phyloP scores from a whole-genome alignment of 2,888 invertebrate genomes.

The Lycia hirtaria region DNA sequence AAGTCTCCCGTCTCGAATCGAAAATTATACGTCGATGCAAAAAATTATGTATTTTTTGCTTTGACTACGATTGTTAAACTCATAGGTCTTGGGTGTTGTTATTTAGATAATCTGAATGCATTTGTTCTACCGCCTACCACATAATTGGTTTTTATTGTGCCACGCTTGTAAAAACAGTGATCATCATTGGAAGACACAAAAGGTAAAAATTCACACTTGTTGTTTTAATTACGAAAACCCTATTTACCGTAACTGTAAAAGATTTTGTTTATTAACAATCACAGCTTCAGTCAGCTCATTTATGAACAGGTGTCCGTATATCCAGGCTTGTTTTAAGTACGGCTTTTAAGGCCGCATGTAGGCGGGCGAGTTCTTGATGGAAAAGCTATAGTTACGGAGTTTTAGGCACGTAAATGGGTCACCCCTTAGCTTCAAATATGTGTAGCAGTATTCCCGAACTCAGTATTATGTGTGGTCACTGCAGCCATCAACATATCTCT shows the following conservation, averaged over 20 bases:
- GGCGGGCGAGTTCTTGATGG: constrained; percentile 17
- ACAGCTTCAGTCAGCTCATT: constrained; percentile 38
- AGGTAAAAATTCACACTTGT: constrained; percentile 21
- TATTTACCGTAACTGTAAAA: constrained; percentile 50
- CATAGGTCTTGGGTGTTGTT: not conserved
- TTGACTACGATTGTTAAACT: too few relatives aligned
- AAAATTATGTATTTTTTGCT: too few relatives aligned
- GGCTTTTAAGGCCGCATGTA: constrained; percentile 16
- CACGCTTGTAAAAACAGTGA: not conserved
- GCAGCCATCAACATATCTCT: constrained; percentile 11
- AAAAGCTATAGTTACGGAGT: not conserved
- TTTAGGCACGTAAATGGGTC: not conserved
- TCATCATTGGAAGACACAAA: not conserved
- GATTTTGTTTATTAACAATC: constrained; percentile 43
- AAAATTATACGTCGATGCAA: too few relatives aligned
- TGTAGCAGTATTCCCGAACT: not conserved
- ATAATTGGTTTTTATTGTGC: constrained; percentile 26
- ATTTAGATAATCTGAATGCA: constrained; percentile 3
- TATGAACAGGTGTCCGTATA: constrained; percentile 16
- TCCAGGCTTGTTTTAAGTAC: not conserved
- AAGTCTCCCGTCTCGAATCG: too few relatives aligned
- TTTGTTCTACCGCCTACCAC: not conserved
- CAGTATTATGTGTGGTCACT: not conserved
- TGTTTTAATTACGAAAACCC: constrained; percentile 37
- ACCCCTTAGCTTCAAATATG: not conserved